Percentiles rank a stretch among this genome's conserved stretches.
Evolutionary conservation across 1,140 invertebrate species (phyloP).

Genomic region (Nilaparvata lugens): DNA sequence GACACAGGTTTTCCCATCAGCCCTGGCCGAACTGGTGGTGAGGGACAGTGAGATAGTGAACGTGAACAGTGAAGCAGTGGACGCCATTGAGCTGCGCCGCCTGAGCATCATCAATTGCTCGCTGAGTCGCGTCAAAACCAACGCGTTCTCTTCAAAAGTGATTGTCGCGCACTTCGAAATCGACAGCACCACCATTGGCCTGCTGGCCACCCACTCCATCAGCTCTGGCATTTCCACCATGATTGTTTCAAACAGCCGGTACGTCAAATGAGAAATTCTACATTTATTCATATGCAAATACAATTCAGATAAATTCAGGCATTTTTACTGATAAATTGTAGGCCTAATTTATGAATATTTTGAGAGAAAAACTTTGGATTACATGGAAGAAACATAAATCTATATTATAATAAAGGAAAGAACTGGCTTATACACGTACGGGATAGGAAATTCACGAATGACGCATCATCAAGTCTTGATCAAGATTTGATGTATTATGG

Average conservation of each 20-base stretch:
- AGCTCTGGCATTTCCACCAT: constrained; percentile 51
- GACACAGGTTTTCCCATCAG: constrained; percentile 50
- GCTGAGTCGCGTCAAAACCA: constrained; percentile 45
- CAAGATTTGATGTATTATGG: no score
- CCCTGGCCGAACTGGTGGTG: constrained; percentile 49
- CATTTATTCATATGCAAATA: no score
- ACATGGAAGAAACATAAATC: no score
- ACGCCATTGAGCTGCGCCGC: constrained; percentile 47
- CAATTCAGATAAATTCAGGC: no score
- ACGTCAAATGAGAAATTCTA: background rate
- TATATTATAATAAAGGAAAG: no score
- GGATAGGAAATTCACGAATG: no score
- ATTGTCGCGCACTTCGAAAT: constrained; percentile 51
- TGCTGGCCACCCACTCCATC: constrained; percentile 47
- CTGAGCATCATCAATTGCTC: constrained; percentile 51
- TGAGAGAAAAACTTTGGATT: no score
- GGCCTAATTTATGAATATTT: no score
- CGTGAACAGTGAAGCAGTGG: constrained; percentile 51
- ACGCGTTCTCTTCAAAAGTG: constrained; percentile 52
- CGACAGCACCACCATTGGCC: constrained; percentile 45
- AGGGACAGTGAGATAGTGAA: constrained; percentile 42
- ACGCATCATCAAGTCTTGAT: no score
- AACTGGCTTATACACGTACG: no score
- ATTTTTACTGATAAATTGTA: no score
- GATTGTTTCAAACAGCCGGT: constrained; percentile 43